These are phyloP conservation scores for Monopis laevigella DNA, from an alignment of 2,888 invertebrate species.

Conservation along the genomic window DNA sequence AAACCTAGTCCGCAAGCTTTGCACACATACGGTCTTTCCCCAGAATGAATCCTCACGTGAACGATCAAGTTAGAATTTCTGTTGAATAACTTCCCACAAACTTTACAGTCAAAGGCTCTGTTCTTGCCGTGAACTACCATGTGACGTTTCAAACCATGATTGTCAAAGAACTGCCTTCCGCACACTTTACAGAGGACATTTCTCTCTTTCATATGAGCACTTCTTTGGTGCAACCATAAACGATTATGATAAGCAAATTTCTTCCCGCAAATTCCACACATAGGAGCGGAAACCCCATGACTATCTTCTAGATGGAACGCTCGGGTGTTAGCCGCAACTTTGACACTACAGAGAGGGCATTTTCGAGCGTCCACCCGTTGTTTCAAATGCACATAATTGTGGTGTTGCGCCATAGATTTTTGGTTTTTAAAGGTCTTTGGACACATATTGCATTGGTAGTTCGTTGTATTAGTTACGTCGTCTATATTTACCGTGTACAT, in stretches of 20 bases:
- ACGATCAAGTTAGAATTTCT: slow-evolving; percentile 25
- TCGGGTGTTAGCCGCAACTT: slow-evolving; percentile 27
- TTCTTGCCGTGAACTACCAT: slow-evolving; percentile 22
- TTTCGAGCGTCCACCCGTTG: slow-evolving; percentile 24
- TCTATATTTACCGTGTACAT: slow-evolving; percentile 26
- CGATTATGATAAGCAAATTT: slow-evolving; percentile 15
- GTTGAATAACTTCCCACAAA: slow-evolving; percentile 32
- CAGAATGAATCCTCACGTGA: slow-evolving; percentile 30
- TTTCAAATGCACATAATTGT: slow-evolving; percentile 15
- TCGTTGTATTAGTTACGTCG: slow-evolving; percentile 4
- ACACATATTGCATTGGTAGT: slow-evolving; percentile 29
- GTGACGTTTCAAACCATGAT: slow-evolving; percentile 22
- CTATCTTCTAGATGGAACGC: slow-evolving; percentile 28
- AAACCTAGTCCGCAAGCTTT: slow-evolving; percentile 31
- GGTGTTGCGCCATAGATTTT: slow-evolving; percentile 13
- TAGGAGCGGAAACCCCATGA: slow-evolving; percentile 14
- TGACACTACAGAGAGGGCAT: slow-evolving; percentile 33
- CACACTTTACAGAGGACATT: slow-evolving; percentile 16
- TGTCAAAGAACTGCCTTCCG: slow-evolving; percentile 19
- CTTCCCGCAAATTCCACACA: slow-evolving; percentile 15
- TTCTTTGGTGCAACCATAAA: slow-evolving; percentile 14
- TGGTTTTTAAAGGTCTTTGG: slow-evolving; percentile 28
- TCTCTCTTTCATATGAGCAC: slow-evolving; percentile 16
- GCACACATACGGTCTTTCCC: slow-evolving; percentile 29
- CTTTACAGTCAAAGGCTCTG: slow-evolving; percentile 29